Percentiles rank a stretch among this genome's conserved stretches.
Conservation (phyloP, 2,113 vertebrate genomes). For the Ammodytes dubius region DNA sequence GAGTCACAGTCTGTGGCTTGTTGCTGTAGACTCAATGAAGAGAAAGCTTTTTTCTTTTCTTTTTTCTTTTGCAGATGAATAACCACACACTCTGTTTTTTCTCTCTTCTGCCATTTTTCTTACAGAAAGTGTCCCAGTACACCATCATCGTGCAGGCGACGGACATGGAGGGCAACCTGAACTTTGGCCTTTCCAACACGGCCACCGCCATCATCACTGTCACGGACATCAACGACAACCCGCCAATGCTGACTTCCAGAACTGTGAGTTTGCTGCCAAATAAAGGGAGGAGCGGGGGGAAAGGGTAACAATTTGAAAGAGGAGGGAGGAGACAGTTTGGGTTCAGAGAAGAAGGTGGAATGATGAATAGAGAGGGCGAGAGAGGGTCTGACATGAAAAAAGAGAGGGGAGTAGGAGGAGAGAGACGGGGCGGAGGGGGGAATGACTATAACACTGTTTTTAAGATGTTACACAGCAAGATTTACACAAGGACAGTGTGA, state of each 20-base stretch:
- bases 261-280: constrained; percentile 86
- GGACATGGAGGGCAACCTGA: constrained; percentile 97
- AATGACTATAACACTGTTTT: constrained; percentile 1
- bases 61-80: constrained; percentile 33
- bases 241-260: constrained; percentile 92
- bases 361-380: neutral
- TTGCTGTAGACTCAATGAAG: constrained; percentile 25
- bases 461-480: constrained; percentile 4
- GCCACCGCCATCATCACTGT: constrained; percentile 94
- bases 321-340: constrained; percentile 11
- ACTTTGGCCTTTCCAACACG: constrained; percentile 96
- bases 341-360: constrained; percentile 20
- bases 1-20: constrained; percentile 36
- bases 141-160: constrained; percentile 95
- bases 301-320: constrained; percentile 30
- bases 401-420: neutral
- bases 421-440: neutral
- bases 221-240: constrained; percentile 97
- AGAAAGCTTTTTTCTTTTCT: constrained; percentile 8
- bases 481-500: constrained; percentile 44
- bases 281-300: neutral
- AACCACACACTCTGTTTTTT: constrained; percentile 23
- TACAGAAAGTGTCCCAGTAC: constrained; percentile 96
- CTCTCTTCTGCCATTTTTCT: constrained; percentile 25
- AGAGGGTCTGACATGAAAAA: constrained; percentile 10